phyloP scores from a whole-genome alignment of 2,797 vertebrate species.

The Paedocypris micromegethes region DNA sequence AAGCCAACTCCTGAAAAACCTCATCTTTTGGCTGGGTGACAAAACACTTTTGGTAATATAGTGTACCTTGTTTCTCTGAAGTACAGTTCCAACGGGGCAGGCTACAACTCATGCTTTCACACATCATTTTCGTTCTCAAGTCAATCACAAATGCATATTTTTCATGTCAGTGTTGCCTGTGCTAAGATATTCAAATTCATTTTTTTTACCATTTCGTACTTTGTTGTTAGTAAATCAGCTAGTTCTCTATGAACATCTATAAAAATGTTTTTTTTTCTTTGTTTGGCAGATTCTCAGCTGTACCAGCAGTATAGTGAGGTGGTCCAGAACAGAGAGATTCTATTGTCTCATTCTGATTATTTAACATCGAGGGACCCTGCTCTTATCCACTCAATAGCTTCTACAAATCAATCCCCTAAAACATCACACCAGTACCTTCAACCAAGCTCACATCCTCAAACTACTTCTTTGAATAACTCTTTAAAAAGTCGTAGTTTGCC shows the following conservation, averaged over 20 bases:
- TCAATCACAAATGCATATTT: no score
- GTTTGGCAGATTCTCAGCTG: constrained; percentile 66
- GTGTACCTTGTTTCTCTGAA: no score
- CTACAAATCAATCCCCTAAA: constrained; percentile 55
- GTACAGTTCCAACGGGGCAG: no score
- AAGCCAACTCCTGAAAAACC: no score
- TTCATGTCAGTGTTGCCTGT: no score
- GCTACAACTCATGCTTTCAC: no score
- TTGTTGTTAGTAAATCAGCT: no score
- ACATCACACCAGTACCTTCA: constrained; percentile 63
- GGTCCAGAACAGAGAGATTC: constrained; percentile 86
- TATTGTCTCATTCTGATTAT: constrained; percentile 77
- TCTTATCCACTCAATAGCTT: constrained; percentile 42
- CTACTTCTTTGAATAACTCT: constrained; percentile 45
- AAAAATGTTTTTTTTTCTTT: constrained; percentile 41
- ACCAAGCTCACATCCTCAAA: constrained; percentile 49
- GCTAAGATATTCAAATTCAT: no score
- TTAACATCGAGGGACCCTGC: constrained; percentile 57
- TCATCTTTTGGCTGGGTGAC: no score
- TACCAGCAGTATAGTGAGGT: constrained; percentile 85
- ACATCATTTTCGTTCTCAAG: no score
- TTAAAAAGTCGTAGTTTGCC: constrained; percentile 53
- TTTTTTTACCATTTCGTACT: no score
- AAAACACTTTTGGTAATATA: no score
- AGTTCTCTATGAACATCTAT: background rate